A percentile compares a stretch with the other conserved stretches of the same genome.
Evolutionary conservation across 2,113 vertebrate species (phyloP).

Genomic region (Probosciger aterrimus): DNA sequence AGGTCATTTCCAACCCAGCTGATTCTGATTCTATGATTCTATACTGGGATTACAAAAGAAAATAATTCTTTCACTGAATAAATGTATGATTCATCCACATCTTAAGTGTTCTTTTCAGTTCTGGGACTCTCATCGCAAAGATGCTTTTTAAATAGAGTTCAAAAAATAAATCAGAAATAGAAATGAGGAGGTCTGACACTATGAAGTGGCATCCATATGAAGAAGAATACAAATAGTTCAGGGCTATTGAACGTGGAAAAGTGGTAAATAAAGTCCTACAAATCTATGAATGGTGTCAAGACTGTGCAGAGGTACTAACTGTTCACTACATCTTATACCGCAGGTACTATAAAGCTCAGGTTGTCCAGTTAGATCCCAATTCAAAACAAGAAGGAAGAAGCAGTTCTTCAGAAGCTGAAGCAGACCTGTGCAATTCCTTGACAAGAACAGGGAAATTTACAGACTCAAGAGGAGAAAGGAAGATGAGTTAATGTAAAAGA

Average conservation of each 20-base stretch:
- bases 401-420: not conserved
- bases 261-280: not conserved
- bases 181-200: not conserved
- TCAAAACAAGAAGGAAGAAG: not conserved
- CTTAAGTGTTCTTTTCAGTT: not conserved
- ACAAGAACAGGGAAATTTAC: accelerated
- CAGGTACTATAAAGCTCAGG: not conserved
- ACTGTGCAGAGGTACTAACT: not conserved
- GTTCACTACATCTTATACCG: not conserved
- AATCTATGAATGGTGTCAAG: not conserved
- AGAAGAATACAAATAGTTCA: not conserved
- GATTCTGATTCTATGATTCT: not conserved
- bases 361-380: not conserved
- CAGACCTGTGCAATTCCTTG: not conserved
- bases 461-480: not conserved
- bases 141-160: not conserved
- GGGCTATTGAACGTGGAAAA: not conserved
- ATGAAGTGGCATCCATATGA: not conserved
- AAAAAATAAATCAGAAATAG: not conserved
- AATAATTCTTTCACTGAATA: not conserved
- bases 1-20: not conserved
- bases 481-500: not conserved
- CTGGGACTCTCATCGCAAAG: not conserved
- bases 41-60: not conserved
- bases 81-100: not conserved